Conservation (phyloP, 2,888 invertebrate species). For the Nowickia ferox region DNA sequence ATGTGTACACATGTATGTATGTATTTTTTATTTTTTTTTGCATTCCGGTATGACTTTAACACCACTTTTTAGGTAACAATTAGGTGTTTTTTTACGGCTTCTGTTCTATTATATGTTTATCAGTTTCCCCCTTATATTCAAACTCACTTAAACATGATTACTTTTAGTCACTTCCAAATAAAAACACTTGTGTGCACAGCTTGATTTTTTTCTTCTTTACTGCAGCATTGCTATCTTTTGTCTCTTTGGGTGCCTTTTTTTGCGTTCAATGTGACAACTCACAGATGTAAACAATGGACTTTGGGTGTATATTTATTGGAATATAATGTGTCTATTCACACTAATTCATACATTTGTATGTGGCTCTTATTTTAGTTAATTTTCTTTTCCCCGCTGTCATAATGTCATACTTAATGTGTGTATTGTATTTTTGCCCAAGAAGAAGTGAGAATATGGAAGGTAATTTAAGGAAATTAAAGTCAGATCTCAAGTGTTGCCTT, state of each 20-base stretch:
- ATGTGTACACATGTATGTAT: conserved; percentile 9
- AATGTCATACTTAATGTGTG: not conserved
- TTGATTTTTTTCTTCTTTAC: conserved; percentile 48
- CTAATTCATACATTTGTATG: conserved; percentile 57
- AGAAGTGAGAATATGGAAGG: conserved; percentile 8
- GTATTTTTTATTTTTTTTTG: conserved; percentile 24
- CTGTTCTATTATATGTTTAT: conserved; percentile 58
- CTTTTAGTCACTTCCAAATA: conserved; percentile 24
- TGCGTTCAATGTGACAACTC: conserved; percentile 60
- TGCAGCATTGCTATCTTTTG: conserved; percentile 10
- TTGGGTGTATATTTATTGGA: conserved; percentile 67
- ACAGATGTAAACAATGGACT: conserved; percentile 67
- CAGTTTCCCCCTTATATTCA: conserved; percentile 16
- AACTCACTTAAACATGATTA: conserved; percentile 6
- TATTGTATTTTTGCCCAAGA: conserved; percentile 9
- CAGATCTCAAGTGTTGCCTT: conserved; percentile 52
- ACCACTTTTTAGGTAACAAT: conserved; percentile 72
- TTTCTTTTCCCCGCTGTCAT: conserved; percentile 5
- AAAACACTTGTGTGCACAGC: conserved; percentile 73
- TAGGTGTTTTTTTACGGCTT: conserved; percentile 71
- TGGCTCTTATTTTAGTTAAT: conserved; percentile 6
- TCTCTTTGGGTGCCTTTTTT: conserved; percentile 36
- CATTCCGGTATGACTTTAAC: conserved; percentile 71
- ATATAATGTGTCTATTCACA: conserved; percentile 62
- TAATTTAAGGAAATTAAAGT: conserved; percentile 57